These are phyloP conservation scores for Oscheius sp. DNA, from an alignment of 2,888 invertebrate genomes.

Conservation along the genomic window DNA sequence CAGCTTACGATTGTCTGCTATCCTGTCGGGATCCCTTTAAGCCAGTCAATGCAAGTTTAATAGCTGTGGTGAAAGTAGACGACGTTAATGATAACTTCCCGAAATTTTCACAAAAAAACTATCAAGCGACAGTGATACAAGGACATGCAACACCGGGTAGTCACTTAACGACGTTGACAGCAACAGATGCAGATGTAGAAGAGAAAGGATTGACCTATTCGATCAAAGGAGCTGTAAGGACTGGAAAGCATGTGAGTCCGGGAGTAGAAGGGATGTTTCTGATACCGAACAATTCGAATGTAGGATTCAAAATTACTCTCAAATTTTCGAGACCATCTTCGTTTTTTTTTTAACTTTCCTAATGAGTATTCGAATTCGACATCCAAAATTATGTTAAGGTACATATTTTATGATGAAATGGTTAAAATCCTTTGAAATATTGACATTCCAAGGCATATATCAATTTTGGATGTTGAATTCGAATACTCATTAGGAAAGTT, in stretches of 20 bases:
- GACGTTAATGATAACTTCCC: constrained; percentile 64
- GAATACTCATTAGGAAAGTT: no score
- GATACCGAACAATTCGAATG: no score
- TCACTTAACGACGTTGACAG: constrained; percentile 42
- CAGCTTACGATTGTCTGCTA: constrained; percentile 49
- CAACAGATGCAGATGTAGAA: constrained; percentile 48
- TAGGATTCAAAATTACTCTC: no score
- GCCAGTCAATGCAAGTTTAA: constrained; percentile 44
- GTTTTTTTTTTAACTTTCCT: no score
- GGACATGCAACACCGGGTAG: constrained; percentile 45
- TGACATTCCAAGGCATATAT: no score
- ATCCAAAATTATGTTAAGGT: no score
- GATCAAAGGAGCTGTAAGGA: constrained; percentile 42
- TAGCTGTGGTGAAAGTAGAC: constrained; percentile 38
- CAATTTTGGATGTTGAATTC: no score
- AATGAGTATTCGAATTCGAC: no score
- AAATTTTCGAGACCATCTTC: no score
- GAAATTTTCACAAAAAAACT: constrained; percentile 44
- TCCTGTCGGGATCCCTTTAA: constrained; percentile 51
- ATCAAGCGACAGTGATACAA: constrained; percentile 42
- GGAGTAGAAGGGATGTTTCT: no score
- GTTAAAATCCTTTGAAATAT: no score
- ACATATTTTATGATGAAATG: no score
- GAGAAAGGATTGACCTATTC: constrained; percentile 39
- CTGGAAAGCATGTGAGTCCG: constrained; percentile 33